Percentiles rank a stretch among this genome's conserved stretches.
Evolutionary conservation across 2,797 vertebrate species (phyloP).

Genomic region (Pangasius mekongensis): DNA sequence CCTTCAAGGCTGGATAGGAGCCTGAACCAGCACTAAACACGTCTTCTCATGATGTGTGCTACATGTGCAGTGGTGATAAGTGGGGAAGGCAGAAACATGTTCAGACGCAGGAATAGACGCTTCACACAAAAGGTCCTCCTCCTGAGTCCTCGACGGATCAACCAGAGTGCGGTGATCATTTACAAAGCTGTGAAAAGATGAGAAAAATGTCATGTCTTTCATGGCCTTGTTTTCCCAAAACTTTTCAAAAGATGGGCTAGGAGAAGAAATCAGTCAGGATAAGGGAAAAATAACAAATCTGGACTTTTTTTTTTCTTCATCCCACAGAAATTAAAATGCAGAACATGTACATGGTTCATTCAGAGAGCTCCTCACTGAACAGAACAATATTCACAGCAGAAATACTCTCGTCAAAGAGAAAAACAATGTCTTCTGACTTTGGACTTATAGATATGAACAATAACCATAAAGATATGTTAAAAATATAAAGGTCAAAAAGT

Average conservation of each 20-base stretch:
- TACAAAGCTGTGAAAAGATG: not conserved
- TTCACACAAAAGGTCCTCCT: not conserved
- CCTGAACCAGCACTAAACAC: slow-evolving; percentile 20
- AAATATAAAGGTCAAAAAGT: not conserved
- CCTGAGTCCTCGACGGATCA: not conserved
- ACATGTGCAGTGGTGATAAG: not conserved
- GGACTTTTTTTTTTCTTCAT: not conserved
- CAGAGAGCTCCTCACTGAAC: not conserved
- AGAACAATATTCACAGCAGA: not conserved
- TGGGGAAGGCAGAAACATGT: not conserved
- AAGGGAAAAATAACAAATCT: not conserved
- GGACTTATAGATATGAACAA: not conserved
- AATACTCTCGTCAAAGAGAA: not conserved
- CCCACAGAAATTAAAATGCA: not conserved
- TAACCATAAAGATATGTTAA: not conserved
- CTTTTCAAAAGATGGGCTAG: too few species aligned
- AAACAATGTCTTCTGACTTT: not conserved
- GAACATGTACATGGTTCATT: not conserved
- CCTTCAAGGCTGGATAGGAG: slow-evolving; percentile 37
- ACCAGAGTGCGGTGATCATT: not conserved
- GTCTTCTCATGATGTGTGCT: slow-evolving; percentile 14
- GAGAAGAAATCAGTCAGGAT: not conserved
- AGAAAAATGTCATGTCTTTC: not conserved
- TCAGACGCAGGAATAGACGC: not conserved
- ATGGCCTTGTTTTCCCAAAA: not conserved